Evolutionary conservation across 2,113 vertebrate species (phyloP), one percentile per base, ranked within the genome.

Genomic region (Cebidichthys violaceus): DNA sequence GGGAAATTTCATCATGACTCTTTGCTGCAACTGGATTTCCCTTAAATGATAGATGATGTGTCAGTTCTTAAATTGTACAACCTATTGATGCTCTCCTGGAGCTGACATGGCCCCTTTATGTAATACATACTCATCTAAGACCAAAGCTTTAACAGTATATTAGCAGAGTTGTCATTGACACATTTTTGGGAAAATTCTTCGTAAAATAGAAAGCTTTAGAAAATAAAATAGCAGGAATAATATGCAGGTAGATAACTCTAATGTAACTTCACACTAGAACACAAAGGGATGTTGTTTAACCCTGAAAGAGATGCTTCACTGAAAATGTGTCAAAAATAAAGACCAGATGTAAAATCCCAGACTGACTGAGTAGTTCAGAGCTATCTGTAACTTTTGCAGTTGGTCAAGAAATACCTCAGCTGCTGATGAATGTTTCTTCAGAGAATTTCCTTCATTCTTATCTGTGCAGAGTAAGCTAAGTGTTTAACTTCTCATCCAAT

Each of bases 321-420:
- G n/a, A 78, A 79, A 76, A 17, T 55, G 79, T 79, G 69, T 71
- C 31, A 76, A 76, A 86, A 75, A 54, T 82, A 27, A 82, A 84
- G 83, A 77, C 66, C 67, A 80, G 83, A 83, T 86, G 82, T 82
- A 79, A 90, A 87, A 60, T 87, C 74, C 73, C 52, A 75, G 52
- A 61, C 68, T 64, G 79, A 79, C 66, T 41, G 61, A 59, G 78
- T 4, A 68, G 37, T 76, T 88, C 77, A 72, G 87, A 79, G 86
- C 73, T 79, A 61, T 75, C 81, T 90, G 79, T 35, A 81, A 83
- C 81, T 91, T 91, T 94, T 70, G 78, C 92, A 89, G 80, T 91
- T 87, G 84, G 88, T 90, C 82, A 47, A 33, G 29, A 94, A 93
- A 94, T 93, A 79, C 87, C 87, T 92, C 85, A 70, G 81, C 79